Evolutionary conservation across 2,113 vertebrate genomes (phyloP).

Genomic region (Saguinus imperator): DNA sequence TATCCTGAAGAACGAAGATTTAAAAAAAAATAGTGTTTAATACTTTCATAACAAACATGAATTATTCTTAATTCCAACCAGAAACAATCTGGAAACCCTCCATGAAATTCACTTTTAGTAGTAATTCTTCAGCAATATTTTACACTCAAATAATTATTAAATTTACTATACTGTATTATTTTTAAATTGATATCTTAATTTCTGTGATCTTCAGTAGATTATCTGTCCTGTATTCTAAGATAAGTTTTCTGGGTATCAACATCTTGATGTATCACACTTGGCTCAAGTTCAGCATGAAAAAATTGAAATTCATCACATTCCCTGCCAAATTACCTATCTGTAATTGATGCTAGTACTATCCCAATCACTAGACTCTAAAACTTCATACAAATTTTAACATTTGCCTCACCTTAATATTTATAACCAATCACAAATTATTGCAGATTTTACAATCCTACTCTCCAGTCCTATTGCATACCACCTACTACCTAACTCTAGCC

Average conservation of each 20-base stretch:
- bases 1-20: neutral
- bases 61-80: neutral
- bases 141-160: neutral
- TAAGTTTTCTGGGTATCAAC: neutral
- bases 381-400: neutral
- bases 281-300: neutral
- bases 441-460: neutral
- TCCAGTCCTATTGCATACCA: neutral
- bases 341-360: neutral
- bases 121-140: neutral
- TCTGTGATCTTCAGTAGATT: neutral
- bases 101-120: neutral
- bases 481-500: neutral
- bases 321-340: neutral
- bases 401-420: neutral
- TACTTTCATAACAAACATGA: neutral
- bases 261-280: neutral
- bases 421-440: neutral
- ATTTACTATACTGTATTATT: neutral
- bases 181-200: neutral
- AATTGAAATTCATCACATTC: neutral
- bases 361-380: neutral
- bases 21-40: neutral
- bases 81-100: neutral
- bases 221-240: neutral